Evolutionary conservation across 2,113 vertebrate species (phyloP).

Genomic region (Daboia siamensis): DNA sequence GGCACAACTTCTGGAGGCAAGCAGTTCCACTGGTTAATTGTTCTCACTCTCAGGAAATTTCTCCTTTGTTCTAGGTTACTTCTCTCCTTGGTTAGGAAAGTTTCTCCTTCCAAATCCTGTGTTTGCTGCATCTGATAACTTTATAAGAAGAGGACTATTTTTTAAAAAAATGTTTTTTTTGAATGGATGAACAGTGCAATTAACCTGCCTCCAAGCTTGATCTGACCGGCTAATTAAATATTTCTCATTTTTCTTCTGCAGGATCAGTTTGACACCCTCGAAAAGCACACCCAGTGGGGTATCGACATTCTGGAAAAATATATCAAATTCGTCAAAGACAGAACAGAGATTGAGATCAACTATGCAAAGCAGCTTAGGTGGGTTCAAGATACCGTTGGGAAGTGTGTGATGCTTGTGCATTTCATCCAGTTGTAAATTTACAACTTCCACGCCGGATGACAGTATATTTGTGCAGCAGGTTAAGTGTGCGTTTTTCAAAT

Average conservation of each 20-base stretch:
- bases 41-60: too few species aligned
- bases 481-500: too few species aligned
- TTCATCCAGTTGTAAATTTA: too few species aligned
- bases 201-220: not conserved
- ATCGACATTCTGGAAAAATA: constrained; percentile 94
- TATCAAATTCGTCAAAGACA: constrained; percentile 95
- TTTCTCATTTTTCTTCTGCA: constrained; percentile 59
- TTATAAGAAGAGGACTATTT: constrained; percentile 20
- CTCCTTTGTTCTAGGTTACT: too few species aligned
- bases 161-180: not conserved
- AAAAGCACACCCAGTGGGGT: constrained; percentile 94
- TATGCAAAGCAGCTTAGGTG: constrained; percentile 99
- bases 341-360: constrained; percentile 91
- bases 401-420: not conserved
- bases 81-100: too few species aligned
- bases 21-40: too few species aligned
- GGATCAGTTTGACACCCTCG: constrained; percentile 98
- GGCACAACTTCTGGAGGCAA: too few species aligned
- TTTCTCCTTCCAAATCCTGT: too few species aligned
- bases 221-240: not conserved
- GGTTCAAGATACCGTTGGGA: constrained; percentile 56
- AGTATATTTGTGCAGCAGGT: too few species aligned
- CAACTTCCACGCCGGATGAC: too few species aligned
- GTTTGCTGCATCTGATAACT: not conserved
- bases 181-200: constrained; percentile 49